Evolutionary conservation across 2,888 invertebrate species (phyloP), one percentile per base, ranked within the genome.

Genomic region (Pimpla rufipes): DNA sequence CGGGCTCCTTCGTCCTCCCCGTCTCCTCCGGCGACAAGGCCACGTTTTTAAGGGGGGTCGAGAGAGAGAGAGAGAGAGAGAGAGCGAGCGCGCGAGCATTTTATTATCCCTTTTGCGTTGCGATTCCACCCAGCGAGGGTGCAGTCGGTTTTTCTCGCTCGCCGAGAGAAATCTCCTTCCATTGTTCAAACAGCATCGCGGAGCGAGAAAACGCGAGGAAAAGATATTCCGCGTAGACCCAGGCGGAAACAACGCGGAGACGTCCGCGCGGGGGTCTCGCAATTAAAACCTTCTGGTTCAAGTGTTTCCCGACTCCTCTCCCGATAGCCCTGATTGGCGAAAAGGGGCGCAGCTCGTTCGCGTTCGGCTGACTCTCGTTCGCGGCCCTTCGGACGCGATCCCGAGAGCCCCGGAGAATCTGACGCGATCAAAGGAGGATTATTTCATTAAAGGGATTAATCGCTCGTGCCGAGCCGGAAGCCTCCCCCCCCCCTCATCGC

Each of bases 261-360:
- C n/a, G n/a, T n/a, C n/a, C n/a, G n/a, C 81, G 84, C 88, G 83
- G 89, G 87, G 84, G 86, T 91, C 79, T 85, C 86, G 91, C 91
- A 92, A 92, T 92, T 92, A 92, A 92, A 92, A 92, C 89, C 90
- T 92, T 92, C 92, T 90, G 91, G 89, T 89, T 90, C 90, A 90
- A 91, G 90, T 92, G 90, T 90, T 91, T 88, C 90, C 87, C 90
- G 70, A 77, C 89, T 91, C 90, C 16, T 62, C 73, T 83, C 79
- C 80, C 80, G 83, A 80, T 66, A 78, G 70, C 84, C 78, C 85
- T 87, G 87, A 86, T 83, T 83, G 81, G 67, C 77, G 85, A 83
- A 86, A 87, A 87, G 83, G 83, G 88, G 88, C 85, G 88, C 87
- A 86, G 88, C 29, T 37, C 66, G 35, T 40, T 40, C 55, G 40